Evolutionary conservation across 2,113 vertebrate genomes (phyloP), one percentile per base, ranked within the genome.

Genomic region (Ascaphus truei): DNA sequence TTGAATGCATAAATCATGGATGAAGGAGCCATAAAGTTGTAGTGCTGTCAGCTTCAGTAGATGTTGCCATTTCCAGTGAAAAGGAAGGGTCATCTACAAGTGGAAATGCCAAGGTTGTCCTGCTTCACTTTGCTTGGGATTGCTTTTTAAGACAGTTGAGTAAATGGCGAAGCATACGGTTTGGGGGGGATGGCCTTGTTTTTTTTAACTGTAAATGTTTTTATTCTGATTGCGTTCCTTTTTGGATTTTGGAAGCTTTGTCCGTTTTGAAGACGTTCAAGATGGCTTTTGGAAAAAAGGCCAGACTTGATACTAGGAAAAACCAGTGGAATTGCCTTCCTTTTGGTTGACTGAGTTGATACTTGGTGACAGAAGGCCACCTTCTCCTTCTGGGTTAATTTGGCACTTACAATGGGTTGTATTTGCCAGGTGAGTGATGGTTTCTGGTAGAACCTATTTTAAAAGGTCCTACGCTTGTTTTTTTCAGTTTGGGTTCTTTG

Each of bases 371-470:
- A 78, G 82, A 86, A 82, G 75, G 75, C 83, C 84, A 79, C 80
- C 69, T 83, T 76, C 78, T 87, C 83, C 79, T 84, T 87, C 82
- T 89, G 89, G 86, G 89, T 86, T 83, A 85, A 80, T 86, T 75
- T 81, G 93, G 93, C 93, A 93, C 90, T 99, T 99, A 99, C 96
- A 98, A 98, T 99, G 91, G 95, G 76, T 98, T 99, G 97, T 99
- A 99, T 99, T 86, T 89, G 97, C 91, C 88, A 72, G 71, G 86
- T 73, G 77, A 79, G 73, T 68, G 75, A 81, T 77, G 48, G 67
- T 75, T 84, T 77, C 79, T 82, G 79, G 79, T 79, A 83, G 77
- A 86, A 86, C 80, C 77, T 85, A 43, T 71, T 68, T 79, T 52
- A 52, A 75, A 71, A 84, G 79, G 83, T 80, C 84, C 88, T 84